phyloP scores from a whole-genome alignment of 2,888 invertebrate species.

The Sesamia inferens region DNA sequence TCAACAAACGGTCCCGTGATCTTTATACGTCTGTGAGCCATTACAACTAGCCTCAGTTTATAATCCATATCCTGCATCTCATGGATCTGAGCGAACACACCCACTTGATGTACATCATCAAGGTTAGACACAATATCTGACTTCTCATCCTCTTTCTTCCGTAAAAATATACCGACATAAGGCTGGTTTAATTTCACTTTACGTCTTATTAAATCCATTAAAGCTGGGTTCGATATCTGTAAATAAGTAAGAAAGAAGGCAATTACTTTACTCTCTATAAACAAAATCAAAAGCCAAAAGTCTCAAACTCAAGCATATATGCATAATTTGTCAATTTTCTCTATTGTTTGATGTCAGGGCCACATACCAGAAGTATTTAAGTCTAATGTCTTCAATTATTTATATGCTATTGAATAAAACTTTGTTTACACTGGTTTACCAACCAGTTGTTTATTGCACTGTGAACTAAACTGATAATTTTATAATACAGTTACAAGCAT shows the following conservation, averaged over 20 bases:
- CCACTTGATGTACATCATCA: constrained; percentile 96
- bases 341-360: neutral
- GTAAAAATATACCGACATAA: constrained; percentile 98
- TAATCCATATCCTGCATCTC: constrained; percentile 99
- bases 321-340: neutral
- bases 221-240: constrained; percentile 95
- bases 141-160: constrained; percentile 96
- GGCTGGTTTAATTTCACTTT: constrained; percentile 99
- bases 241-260: constrained; percentile 50
- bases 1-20: constrained; percentile 95
- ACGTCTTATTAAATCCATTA: constrained; percentile 96
- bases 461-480: neutral
- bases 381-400: neutral
- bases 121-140: constrained; percentile 95
- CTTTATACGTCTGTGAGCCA: constrained; percentile 97
- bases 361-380: too few species aligned
- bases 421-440: too few species aligned
- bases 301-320: neutral
- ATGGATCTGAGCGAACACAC: constrained; percentile 99
- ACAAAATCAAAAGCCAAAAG: neutral
- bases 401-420: neutral
- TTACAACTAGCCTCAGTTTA: constrained; percentile 96
- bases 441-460: neutral
- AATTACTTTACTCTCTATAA: neutral
- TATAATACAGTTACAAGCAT: neutral